Evolutionary conservation across 2,888 invertebrate genomes (phyloP).

Genomic region (Clepsis dumicolana): DNA sequence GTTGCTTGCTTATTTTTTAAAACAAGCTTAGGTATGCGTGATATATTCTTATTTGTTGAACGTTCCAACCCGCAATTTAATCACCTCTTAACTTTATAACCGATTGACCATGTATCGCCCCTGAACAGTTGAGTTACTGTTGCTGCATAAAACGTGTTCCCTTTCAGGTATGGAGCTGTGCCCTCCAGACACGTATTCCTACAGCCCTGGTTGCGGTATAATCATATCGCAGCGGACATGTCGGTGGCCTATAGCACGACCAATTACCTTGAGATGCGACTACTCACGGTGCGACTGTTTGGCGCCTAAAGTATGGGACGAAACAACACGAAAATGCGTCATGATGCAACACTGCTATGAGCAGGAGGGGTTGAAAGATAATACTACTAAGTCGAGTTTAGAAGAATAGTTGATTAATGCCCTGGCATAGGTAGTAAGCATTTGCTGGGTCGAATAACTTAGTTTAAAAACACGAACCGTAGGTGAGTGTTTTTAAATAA

Average conservation of each 20-base stretch:
- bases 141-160: slow-evolving; percentile 15
- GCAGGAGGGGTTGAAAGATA: slow-evolving; percentile 44
- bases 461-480: too few species aligned
- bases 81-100: slow-evolving; percentile 9
- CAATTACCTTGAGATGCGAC: slow-evolving; percentile 56
- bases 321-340: slow-evolving; percentile 54
- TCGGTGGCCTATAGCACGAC: slow-evolving; percentile 47
- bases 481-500: too few species aligned
- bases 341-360: slow-evolving; percentile 53
- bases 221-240: slow-evolving; percentile 58
- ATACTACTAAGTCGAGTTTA: background rate
- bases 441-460: too few species aligned
- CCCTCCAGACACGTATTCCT: slow-evolving; percentile 53
- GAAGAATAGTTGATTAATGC: background rate
- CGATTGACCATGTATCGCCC: too few species aligned
- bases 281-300: slow-evolving; percentile 58
- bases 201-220: slow-evolving; percentile 50
- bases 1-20: too few species aligned
- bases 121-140: too few species aligned
- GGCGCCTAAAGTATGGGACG: slow-evolving; percentile 55
- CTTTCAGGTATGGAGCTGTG: slow-evolving; percentile 55
- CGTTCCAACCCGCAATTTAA: too few species aligned
- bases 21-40: too few species aligned
- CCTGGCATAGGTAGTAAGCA: background rate
- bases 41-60: too few species aligned